These are phyloP conservation scores for Chironomus striatipennis DNA, from an alignment of 1,140 invertebrate species.

Conservation along the genomic window DNA sequence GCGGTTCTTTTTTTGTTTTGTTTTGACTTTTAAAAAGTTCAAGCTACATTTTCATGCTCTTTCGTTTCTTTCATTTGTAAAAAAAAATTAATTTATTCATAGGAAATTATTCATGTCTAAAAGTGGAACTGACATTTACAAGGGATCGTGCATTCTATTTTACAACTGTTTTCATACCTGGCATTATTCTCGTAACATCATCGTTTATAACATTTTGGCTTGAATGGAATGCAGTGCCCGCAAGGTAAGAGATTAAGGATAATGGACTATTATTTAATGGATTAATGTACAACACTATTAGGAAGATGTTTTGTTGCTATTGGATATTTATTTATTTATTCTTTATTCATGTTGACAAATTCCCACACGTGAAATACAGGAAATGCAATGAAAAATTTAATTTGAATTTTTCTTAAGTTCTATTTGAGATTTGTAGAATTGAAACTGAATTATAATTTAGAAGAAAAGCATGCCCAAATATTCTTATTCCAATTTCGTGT, in stretches of 20 bases:
- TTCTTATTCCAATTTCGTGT: too few species aligned
- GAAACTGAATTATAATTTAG: too few species aligned
- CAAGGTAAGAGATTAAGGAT: conserved; percentile 75
- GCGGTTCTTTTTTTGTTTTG: background rate
- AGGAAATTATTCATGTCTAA: conserved; percentile 92
- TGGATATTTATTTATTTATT: background rate
- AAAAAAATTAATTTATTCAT: conserved; percentile 27
- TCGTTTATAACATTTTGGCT: conserved; percentile 67
- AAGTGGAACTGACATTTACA: conserved; percentile 84
- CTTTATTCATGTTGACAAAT: too few species aligned
- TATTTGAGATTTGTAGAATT: too few species aligned
- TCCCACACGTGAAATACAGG: too few species aligned
- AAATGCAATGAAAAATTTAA: too few species aligned
- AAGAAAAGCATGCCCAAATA: too few species aligned
- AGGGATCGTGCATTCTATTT: conserved; percentile 92
- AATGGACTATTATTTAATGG: conserved; percentile 30
- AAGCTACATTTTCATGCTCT: background rate
- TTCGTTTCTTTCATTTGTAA: background rate
- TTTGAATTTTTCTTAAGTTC: too few species aligned
- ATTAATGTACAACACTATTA: too few species aligned
- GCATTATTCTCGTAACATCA: conserved; percentile 82
- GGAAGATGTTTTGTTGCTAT: background rate
- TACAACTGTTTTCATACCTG: conserved; percentile 91
- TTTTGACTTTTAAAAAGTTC: background rate
- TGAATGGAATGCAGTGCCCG: conserved; percentile 92